Percentiles rank a stretch among this genome's conserved stretches.
Evolutionary conservation across 1,140 invertebrate genomes (phyloP).

Genomic region (Drosophila chauvacae): DNA sequence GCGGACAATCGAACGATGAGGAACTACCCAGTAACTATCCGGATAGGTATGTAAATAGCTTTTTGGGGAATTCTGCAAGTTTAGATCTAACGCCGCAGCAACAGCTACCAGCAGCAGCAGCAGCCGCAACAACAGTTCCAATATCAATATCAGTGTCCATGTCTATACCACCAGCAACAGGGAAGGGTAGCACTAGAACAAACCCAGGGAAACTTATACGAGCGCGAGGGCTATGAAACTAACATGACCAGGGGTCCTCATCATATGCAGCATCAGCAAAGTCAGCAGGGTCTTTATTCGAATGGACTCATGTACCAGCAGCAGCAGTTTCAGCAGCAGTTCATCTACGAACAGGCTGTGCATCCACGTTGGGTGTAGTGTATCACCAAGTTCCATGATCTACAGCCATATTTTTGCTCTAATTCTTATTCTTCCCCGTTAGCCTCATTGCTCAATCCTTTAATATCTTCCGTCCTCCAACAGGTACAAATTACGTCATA

Average conservation of each 20-base stretch:
- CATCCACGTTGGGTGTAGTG: slow-evolving; percentile 71
- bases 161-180: slow-evolving; percentile 23
- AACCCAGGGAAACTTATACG: slow-evolving; percentile 3
- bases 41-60: slow-evolving; percentile 87
- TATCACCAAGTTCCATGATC: slow-evolving; percentile 52
- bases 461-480: neutral
- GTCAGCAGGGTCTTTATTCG: neutral
- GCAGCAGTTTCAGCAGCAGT: slow-evolving; percentile 18
- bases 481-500: slow-evolving; percentile 90
- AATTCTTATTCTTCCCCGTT: no score
- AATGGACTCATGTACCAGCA: slow-evolving; percentile 13
- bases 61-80: neutral
- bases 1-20: neutral
- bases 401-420: neutral
- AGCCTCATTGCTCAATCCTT: slow-evolving; percentile 29
- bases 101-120: slow-evolving; percentile 1
- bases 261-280: slow-evolving; percentile 1
- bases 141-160: slow-evolving; percentile 10
- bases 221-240: slow-evolving; percentile 11
- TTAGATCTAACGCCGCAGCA: slow-evolving; percentile 31
- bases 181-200: neutral
- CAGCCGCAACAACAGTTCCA: neutral
- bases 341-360: slow-evolving; percentile 20
- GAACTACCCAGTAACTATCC: slow-evolving; percentile 85
- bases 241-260: neutral